Base-by-base conservation (phyloP, 2,113 vertebrate species). In the Cryptomyrus ogoouensis region DNA sequence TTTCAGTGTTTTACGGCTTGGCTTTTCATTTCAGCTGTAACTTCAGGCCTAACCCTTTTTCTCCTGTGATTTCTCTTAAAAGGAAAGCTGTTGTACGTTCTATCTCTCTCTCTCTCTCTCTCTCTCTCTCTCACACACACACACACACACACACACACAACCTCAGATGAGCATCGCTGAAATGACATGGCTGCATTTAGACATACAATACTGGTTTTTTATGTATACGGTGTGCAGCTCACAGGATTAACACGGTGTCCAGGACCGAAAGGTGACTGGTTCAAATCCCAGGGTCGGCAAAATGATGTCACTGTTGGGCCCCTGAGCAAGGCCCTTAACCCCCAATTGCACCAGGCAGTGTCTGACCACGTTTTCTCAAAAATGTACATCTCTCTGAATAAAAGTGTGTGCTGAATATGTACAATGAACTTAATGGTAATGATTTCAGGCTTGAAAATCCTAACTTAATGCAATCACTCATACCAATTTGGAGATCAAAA, bases 81-180 rank as follows among this genome's bases (percentile, higher is more conserved):
- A 95, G 94, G 94, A 95, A 94, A 93, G 94, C 93, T 93, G 93
- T 93, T 95, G 94, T 89, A 94, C 93, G 93, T 93, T 95, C 92
- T 94, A 94, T 88, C 13, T 39, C 27, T n/a, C n/a, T n/a, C n/a
- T n/a, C n/a, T n/a, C n/a, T n/a, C n/a, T n/a, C n/a, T n/a, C n/a
- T n/a, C n/a, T n/a, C n/a, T n/a, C n/a, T n/a, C n/a, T n/a, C n/a
- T n/a, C n/a, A 56, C 17, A 87, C 31, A 88, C 5, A 10, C 21
- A 31, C n/a, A 50, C 24, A 91, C 13, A 1, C 15, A 52, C 42
- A 10, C 24, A 49, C 44, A 85, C 24, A 47, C 46, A 27, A 7
- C n/a, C 46, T 52, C 19, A 24, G 17, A 35, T 17, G n/a, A 52
- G 85, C 27, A 31, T 87, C 15, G 31, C 85, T 31, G 9, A n/a